phyloP scores from a whole-genome alignment of 2,888 invertebrate species.

The Marronus borbonicus region DNA sequence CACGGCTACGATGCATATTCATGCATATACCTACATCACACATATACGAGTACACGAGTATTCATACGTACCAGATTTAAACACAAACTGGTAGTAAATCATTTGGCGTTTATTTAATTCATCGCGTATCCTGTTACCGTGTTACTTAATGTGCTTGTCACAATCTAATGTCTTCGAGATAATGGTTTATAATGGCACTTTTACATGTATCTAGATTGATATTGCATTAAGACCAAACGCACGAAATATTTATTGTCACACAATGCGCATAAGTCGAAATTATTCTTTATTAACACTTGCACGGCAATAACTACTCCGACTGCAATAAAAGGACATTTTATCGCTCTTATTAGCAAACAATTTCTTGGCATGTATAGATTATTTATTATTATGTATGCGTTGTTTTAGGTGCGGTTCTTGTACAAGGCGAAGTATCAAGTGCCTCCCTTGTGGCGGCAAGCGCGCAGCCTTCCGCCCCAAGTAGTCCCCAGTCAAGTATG shows the following conservation, averaged over 20 bases:
- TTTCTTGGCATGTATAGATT: conserved; percentile 20
- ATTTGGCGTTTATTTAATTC: conserved; percentile 43
- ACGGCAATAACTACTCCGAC: conserved; percentile 21
- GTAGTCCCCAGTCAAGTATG: conserved; percentile 85
- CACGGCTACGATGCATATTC: background rate
- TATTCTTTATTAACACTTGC: conserved; percentile 36
- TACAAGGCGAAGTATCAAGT: conserved; percentile 69
- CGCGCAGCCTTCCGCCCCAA: conserved; percentile 76
- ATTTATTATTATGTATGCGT: conserved; percentile 38
- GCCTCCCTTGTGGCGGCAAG: conserved; percentile 70
- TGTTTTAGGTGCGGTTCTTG: conserved; percentile 67
- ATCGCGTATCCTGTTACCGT: conserved; percentile 44
- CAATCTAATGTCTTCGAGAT: conserved; percentile 42
- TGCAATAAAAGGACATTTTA: conserved; percentile 31
- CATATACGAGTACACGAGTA: background rate
- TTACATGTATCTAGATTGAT: conserved; percentile 42
- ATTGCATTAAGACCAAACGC: conserved; percentile 35
- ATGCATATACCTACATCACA: conserved; percentile 21
- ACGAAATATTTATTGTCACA: conserved; percentile 27
- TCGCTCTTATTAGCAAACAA: conserved; percentile 27
- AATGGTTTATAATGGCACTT: conserved; percentile 45
- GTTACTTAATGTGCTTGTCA: conserved; percentile 35
- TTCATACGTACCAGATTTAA: conserved; percentile 27
- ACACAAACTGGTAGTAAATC: conserved; percentile 31
- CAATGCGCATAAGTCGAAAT: conserved; percentile 37